Conservation (phyloP, 1,140 invertebrate species). For the Tribolium castaneum region DNA sequence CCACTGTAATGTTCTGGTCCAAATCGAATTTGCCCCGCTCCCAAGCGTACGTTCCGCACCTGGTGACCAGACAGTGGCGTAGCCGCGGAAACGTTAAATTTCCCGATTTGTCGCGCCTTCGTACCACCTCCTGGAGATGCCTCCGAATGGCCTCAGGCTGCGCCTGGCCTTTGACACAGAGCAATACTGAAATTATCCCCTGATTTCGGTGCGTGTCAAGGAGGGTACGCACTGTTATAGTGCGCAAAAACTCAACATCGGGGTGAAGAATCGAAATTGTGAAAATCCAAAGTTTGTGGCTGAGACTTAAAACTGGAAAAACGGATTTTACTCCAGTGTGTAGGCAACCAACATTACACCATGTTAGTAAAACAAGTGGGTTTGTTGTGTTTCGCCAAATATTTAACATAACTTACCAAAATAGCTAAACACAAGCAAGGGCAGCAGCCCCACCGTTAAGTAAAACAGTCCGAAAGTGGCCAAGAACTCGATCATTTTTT, state of each 20-base stretch:
- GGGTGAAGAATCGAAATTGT: constrained; percentile 57
- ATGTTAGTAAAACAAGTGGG: neutral
- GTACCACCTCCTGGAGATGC: constrained; percentile 66
- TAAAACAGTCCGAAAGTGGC: constrained; percentile 50
- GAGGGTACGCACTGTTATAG: constrained; percentile 72
- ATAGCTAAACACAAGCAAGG: constrained; percentile 44
- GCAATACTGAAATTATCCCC: constrained; percentile 75
- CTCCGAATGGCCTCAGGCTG: constrained; percentile 57
- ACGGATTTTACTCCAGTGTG: neutral
- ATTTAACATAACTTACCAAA: constrained; percentile 52
- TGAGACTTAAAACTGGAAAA: constrained; percentile 54
- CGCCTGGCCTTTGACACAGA: constrained; percentile 70
- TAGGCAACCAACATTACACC: neutral
- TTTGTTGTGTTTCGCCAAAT: neutral
- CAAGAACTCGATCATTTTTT: constrained; percentile 53
- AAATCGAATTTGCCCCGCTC: constrained; percentile 71
- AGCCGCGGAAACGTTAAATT: constrained; percentile 72
- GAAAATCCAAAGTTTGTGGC: constrained; percentile 56
- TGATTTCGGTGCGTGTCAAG: constrained; percentile 77
- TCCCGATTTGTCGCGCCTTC: constrained; percentile 68
- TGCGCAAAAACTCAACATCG: constrained; percentile 72
- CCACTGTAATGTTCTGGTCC: constrained; percentile 77
- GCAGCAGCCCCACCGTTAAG: constrained; percentile 45
- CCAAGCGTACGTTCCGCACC: constrained; percentile 79
- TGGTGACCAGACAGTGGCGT: constrained; percentile 69